Base-by-base conservation (phyloP, 2,113 vertebrate genomes). In the Circaetus gallicus region DNA sequence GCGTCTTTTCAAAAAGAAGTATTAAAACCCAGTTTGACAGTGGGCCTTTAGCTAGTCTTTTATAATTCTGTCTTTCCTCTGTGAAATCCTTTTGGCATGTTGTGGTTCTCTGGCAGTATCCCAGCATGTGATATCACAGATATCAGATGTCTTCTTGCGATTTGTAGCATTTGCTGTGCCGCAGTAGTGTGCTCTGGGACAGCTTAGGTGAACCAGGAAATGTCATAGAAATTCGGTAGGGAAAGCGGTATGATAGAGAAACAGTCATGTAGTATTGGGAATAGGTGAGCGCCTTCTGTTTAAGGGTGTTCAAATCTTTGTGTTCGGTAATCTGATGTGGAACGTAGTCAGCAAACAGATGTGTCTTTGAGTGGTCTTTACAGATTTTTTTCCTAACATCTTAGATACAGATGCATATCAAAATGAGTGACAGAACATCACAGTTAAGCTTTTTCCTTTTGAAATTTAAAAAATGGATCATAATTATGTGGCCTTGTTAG, bases 71-170 rank as follows among this genome's bases (percentile, higher is more conserved):
- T 20, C 66, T 89, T 94, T 94, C 81, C 94, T 93, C 95, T 73
- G 58, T 50, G n/a, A 95, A 96, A 91, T 90, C 93, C 95, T 95
- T 85, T 90, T 93, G 97, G 91, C 81, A 16, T 47, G 89, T 82
- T 31, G 77, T 47, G 89, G 86, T 43, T 94, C 62, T 18, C 84
- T 96, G 95, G 96, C 96, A 93, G 55, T 24, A 7, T 80, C 94
- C 93, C 91, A 93, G 62, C 17, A 0, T 79, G 93, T 91, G 94
- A 88, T 96, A 94, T 55, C 94, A 73, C 78, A 16, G 71, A 62
- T 94, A 90, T 96, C 78, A 29, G 91, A 80, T 96, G 83, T 87
- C 94, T 76, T 6, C 84, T 72, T 91, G 93, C 38, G 10, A 62
- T 85, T 25, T 43, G 1, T 40, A 95, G 91, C 73, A 65, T 89